Evolutionary conservation across 2,113 vertebrate species (phyloP).

Genomic region (Malurus cyaneus): DNA sequence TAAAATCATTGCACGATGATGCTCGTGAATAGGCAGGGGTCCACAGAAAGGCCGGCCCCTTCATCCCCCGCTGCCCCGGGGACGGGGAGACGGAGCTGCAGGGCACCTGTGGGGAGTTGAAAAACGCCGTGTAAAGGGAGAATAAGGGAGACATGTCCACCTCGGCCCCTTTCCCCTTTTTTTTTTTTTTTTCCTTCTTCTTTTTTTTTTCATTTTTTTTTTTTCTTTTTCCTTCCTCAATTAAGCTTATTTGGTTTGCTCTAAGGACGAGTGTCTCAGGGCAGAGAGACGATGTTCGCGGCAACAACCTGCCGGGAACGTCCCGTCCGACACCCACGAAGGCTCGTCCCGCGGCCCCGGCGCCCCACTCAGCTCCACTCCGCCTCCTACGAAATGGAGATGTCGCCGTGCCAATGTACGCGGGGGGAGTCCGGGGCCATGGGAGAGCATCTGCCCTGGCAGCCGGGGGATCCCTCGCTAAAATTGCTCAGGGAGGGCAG

Average conservation of each 20-base stretch:
- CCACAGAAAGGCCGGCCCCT: not conserved
- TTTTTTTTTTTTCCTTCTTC: not conserved
- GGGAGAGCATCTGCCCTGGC: not conserved
- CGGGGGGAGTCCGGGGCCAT: fast-evolving
- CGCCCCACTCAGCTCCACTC: fast-evolving
- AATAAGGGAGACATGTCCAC: not conserved
- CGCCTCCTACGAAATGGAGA: not conserved
- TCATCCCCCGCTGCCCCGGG: not conserved
- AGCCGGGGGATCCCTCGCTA: no score
- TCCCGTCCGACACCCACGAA: not conserved
- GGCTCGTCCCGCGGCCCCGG: not conserved
- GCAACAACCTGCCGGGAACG: not conserved
- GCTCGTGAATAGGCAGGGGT: not conserved
- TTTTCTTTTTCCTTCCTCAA: not conserved
- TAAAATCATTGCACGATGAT: not conserved
- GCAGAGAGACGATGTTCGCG: not conserved
- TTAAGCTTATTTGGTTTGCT: not conserved
- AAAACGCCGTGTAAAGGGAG: not conserved
- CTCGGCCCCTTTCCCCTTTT: no score
- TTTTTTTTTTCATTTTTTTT: no score
- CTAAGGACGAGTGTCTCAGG: not conserved
- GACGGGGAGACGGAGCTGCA: not conserved
- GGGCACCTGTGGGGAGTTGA: not conserved
- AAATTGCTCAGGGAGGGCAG: not conserved
- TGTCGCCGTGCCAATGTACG: not conserved